phyloP scores from a whole-genome alignment of 1,140 invertebrate species.

The Berghia stephanieae region DNA sequence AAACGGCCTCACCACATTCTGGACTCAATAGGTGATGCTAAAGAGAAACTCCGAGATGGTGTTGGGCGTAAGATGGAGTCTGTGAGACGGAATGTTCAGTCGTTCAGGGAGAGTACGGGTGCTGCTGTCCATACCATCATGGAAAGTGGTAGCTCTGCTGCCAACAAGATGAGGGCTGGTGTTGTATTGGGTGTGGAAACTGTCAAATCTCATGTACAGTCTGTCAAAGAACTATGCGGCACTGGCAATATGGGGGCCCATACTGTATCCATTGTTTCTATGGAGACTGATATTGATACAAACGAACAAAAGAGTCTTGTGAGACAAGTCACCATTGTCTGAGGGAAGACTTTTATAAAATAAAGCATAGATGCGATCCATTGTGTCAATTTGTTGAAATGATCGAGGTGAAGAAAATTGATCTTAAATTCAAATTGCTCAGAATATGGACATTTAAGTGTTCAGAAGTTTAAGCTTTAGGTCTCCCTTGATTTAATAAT shows the following conservation, averaged over 20 bases:
- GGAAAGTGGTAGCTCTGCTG: constrained; percentile 52
- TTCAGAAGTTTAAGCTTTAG: too few species aligned
- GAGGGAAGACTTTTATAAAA: too few species aligned
- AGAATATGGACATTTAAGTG: too few species aligned
- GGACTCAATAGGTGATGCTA: constrained; percentile 57
- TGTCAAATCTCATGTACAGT: constrained; percentile 59
- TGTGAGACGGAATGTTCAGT: constrained; percentile 51
- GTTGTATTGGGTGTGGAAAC: constrained; percentile 58
- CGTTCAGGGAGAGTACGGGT: constrained; percentile 54
- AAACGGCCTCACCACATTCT: constrained; percentile 42
- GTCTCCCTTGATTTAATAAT: too few species aligned
- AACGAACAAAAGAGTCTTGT: constrained; percentile 42
- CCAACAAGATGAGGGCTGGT: constrained; percentile 50
- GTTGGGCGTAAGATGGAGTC: constrained; percentile 55
- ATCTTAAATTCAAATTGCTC: too few species aligned
- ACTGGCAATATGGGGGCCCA: constrained; percentile 60
- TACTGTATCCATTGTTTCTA: constrained; percentile 60
- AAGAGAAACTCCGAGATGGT: constrained; percentile 44
- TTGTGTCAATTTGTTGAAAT: too few species aligned
- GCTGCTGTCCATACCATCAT: constrained; percentile 58
- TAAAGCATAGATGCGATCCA: too few species aligned
- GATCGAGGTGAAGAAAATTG: too few species aligned
- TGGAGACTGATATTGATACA: constrained; percentile 57
- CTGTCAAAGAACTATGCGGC: constrained; percentile 63
- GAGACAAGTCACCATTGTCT: constrained; percentile 47